phyloP scores from a whole-genome alignment of 2,797 vertebrate genomes.

The Microcaecilia unicolor region DNA sequence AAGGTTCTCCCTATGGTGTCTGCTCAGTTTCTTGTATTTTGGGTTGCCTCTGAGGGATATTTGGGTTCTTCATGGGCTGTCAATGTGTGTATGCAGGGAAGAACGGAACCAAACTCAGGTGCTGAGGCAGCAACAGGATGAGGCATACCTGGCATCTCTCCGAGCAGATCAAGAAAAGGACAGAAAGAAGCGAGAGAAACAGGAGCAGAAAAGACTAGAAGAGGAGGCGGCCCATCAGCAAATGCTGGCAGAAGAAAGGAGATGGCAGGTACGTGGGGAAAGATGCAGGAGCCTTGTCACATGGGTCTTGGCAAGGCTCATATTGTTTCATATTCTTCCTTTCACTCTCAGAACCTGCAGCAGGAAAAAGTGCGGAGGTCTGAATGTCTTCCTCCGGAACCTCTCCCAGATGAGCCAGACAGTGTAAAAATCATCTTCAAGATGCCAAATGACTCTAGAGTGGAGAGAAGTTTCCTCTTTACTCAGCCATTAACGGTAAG shows the following conservation, averaged over 20 bases:
- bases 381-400: slow-evolving; percentile 88
- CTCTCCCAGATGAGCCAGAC: slow-evolving; percentile 83
- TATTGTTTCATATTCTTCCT: slow-evolving; percentile 9
- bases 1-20: too few species aligned
- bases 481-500: slow-evolving; percentile 89
- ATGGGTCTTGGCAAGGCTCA: too few species aligned
- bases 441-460: slow-evolving; percentile 90
- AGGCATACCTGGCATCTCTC: slow-evolving; percentile 85
- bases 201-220: slow-evolving; percentile 79
- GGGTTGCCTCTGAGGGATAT: too few species aligned
- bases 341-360: slow-evolving; percentile 75
- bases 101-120: slow-evolving; percentile 97
- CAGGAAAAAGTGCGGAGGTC: slow-evolving; percentile 94
- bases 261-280: slow-evolving; percentile 80
- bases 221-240: slow-evolving; percentile 85
- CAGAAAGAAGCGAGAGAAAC: slow-evolving; percentile 83
- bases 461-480: slow-evolving; percentile 93
- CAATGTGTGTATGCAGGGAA: slow-evolving; percentile 60
- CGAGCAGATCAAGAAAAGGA: slow-evolving; percentile 96
- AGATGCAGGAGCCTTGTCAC: too few species aligned
- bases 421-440: slow-evolving; percentile 97
- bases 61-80: too few species aligned
- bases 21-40: too few species aligned
- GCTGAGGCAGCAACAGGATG: slow-evolving; percentile 92
- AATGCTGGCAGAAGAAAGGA: slow-evolving; percentile 81